These are phyloP conservation scores for Drosophila eohydei DNA, from an alignment of 2,888 invertebrate genomes.

Conservation along the genomic window DNA sequence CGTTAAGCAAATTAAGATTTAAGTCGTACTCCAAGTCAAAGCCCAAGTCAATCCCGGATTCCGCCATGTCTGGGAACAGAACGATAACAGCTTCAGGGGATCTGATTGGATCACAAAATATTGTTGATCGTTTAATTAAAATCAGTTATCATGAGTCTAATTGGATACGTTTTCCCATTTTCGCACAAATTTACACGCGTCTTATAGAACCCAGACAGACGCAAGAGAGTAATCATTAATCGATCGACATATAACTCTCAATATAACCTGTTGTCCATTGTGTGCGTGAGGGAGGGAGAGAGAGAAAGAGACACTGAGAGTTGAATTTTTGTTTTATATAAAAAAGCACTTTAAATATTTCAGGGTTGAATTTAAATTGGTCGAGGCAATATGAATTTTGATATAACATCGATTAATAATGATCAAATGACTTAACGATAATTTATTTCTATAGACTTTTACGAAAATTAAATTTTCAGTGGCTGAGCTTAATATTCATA, in stretches of 20 bases:
- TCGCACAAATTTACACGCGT: constrained; percentile 33
- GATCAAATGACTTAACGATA: not conserved
- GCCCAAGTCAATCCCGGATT: constrained; percentile 88
- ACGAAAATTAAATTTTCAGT: not conserved
- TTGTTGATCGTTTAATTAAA: constrained; percentile 15
- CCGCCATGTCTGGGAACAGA: constrained; percentile 80
- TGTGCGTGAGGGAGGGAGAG: not conserved
- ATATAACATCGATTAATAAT: not conserved
- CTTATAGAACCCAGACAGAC: constrained; percentile 12
- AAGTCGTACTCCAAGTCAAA: constrained; percentile 87
- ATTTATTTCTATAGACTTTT: not conserved
- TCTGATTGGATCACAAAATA: constrained; percentile 1
- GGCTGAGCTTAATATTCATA: not conserved
- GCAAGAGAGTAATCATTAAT: constrained; percentile 12
- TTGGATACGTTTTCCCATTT: constrained; percentile 31
- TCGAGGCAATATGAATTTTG: not conserved
- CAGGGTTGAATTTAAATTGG: constrained; percentile 8
- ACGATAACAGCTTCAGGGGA: constrained; percentile 1
- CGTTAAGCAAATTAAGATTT: constrained; percentile 65
- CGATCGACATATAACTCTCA: constrained; percentile 47
- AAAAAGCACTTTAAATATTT: not conserved
- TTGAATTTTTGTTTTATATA: not conserved
- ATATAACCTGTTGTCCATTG: constrained; percentile 1
- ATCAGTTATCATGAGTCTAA: constrained; percentile 39
- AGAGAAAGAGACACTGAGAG: not conserved